A percentile compares a stretch with the other conserved stretches of the same genome.
Conservation (phyloP, 2,797 vertebrate genomes). For the Macropus fuliginosus region DNA sequence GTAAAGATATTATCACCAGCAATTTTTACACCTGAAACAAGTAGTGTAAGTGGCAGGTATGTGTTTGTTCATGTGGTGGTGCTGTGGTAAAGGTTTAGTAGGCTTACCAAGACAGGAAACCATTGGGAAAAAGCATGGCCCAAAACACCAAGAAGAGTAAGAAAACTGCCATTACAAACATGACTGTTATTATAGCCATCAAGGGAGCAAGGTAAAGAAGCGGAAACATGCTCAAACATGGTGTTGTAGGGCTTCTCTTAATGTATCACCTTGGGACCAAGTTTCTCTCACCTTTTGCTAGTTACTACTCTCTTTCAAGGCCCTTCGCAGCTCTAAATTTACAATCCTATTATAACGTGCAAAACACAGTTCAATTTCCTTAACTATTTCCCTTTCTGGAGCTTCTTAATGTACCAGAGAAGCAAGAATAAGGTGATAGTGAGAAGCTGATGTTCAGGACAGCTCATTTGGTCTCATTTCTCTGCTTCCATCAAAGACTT, state of each 20-base stretch:
- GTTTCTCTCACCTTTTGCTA: background rate
- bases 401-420: conserved; percentile 39
- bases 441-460: conserved; percentile 16
- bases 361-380: background rate
- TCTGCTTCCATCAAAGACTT: conserved; percentile 60
- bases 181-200: background rate
- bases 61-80: background rate
- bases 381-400: conserved; percentile 9
- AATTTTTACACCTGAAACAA: background rate
- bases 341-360: background rate
- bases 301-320: background rate
- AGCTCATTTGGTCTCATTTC: conserved; percentile 56
- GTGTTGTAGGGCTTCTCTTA: background rate
- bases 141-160: background rate
- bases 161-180: background rate
- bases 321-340: background rate
- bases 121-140: background rate
- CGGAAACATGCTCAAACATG: background rate
- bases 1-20: background rate
- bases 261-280: background rate
- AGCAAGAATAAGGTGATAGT: background rate
- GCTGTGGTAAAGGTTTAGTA: background rate
- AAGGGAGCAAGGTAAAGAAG: background rate
- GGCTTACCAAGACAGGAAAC: background rate
- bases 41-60: background rate